Percentiles rank a stretch among this genome's conserved stretches.
These are phyloP conservation scores for Solenodon paradoxus DNA, from an alignment of 2,113 vertebrate genomes.

Conservation along the genomic window DNA sequence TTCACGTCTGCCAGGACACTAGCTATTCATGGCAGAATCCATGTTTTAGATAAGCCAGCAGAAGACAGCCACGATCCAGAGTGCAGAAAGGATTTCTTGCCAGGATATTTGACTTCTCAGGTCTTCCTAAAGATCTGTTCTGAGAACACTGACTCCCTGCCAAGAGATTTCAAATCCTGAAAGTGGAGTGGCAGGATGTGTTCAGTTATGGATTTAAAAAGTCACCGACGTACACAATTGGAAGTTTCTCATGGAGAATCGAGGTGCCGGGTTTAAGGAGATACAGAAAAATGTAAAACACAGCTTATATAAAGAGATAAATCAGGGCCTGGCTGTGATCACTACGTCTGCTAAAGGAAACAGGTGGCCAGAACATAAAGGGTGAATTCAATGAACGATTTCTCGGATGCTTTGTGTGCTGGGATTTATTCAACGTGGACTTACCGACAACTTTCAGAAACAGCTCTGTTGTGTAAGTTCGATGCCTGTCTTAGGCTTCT, in stretches of 20 bases:
- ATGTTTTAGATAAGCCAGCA: constrained; percentile 50
- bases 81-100: constrained; percentile 22
- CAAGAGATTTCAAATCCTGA: constrained; percentile 40
- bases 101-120: constrained; percentile 32
- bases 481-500: background rate
- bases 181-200: background rate
- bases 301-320: background rate
- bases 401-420: too few species aligned
- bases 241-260: background rate
- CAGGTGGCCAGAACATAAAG: background rate
- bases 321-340: background rate
- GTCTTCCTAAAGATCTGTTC: constrained; percentile 18
- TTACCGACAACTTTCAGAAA: background rate
- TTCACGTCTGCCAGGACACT: constrained; percentile 9
- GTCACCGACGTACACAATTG: background rate
- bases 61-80: constrained; percentile 14
- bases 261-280: background rate
- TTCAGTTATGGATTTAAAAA: constrained; percentile 39
- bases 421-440: background rate
- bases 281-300: background rate
- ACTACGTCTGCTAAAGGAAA: background rate
- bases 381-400: background rate
- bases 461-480: background rate
- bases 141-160: constrained; percentile 34
- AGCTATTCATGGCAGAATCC: constrained; percentile 30